Base-by-base conservation (phyloP, 2,797 vertebrate species). In the Paedocypris micromegethes region DNA sequence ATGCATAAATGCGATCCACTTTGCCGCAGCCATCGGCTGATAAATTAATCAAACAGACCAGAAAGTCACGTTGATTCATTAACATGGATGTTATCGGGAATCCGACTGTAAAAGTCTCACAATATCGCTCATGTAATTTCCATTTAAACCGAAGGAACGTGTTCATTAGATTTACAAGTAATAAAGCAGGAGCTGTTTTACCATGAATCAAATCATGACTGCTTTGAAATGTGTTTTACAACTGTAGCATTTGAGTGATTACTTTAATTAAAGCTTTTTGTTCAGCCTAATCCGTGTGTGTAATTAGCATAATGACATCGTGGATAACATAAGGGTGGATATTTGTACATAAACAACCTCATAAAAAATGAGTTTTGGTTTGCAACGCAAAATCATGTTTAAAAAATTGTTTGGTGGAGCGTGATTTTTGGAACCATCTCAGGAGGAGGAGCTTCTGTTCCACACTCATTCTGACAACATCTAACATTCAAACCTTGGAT, bases 21-120 rank as follows among this genome's bases (percentile, higher is more conserved):
- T 58, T n/a, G 61, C 48, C 49, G 56, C n/a, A 55, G 51, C 62
- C 56, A 45, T 7, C 23, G 52, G 47, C 8, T 54, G 39, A 70
- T 70, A 50, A 63, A 77, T 72, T 59, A 66, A 75, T 67, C 68
- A 71, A 67, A 44, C 49, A 63, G 62, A 48, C 49, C 45, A 54
- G 43, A 53, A 72, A 69, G 62, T 48, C 58, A 62, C 52, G 5
- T 55, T 70, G 72, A 70, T 71, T 67, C 48, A 71, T 67, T 52
- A 58, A 52, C 45, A 53, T 23, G 45, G 47, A 67, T 66, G 58
- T 49, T 71, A 67, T 70, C 58, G 41, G 47, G 40, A 65, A 3
- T 47, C 41, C 39, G 9, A 53, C 64, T 40, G 57, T 48, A 46
- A 60, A 37, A 4, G 9, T 41, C 40, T 42, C n/a, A 41, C 46